Conservation (phyloP, 1,140 invertebrate species). For the Penaeus indicus region DNA sequence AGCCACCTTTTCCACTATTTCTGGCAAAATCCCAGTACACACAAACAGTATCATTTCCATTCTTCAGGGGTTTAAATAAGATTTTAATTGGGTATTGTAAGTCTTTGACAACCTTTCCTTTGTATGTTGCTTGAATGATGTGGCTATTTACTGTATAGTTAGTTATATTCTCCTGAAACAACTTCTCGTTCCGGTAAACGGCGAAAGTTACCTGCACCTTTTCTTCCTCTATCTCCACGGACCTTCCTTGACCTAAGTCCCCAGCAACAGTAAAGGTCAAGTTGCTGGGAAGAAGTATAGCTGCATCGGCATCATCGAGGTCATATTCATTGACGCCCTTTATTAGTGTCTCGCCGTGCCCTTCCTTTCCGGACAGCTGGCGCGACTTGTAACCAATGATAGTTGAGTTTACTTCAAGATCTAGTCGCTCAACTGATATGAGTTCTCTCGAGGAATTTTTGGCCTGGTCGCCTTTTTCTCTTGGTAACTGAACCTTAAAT, state of each 20-base stretch:
- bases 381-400: slow-evolving; percentile 55
- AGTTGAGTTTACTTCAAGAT: slow-evolving; percentile 35
- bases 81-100: slow-evolving; percentile 51
- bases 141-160: slow-evolving; percentile 60
- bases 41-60: slow-evolving; percentile 63
- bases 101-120: slow-evolving; percentile 30
- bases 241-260: not conserved
- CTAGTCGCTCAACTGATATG: slow-evolving; percentile 46
- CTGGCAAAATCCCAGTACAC: slow-evolving; percentile 66
- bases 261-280: slow-evolving; percentile 39
- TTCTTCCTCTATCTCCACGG: not conserved
- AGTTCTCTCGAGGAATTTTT: slow-evolving; percentile 30
- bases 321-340: slow-evolving; percentile 9
- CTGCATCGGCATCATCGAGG: slow-evolving; percentile 41
- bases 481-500: slow-evolving; percentile 43
- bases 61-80: slow-evolving; percentile 43
- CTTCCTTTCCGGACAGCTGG: not conserved
- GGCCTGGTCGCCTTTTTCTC: not conserved
- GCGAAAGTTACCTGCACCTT: slow-evolving; percentile 50
- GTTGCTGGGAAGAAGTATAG: slow-evolving; percentile 59
- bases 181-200: slow-evolving; percentile 58
- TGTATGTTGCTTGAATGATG: slow-evolving; percentile 60
- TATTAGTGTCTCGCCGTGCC: not conserved
- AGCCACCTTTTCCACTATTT: slow-evolving; percentile 61
- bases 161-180: slow-evolving; percentile 42